Percentiles rank a stretch among this genome's conserved stretches.
Conservation (phyloP, 2,113 vertebrate species). For the Channa argus region DNA sequence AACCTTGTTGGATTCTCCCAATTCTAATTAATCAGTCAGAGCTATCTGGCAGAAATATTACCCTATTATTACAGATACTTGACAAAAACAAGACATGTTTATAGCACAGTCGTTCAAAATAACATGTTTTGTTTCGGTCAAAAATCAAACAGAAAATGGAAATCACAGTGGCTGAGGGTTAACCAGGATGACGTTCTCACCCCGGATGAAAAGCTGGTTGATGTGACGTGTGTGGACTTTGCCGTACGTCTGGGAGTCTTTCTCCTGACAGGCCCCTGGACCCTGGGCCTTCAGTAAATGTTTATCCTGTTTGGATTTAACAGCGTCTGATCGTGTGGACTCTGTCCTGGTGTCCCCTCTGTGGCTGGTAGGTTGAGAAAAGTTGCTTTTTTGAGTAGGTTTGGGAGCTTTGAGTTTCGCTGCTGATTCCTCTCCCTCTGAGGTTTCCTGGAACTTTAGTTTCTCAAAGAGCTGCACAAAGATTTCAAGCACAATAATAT, state of each 20-base stretch:
- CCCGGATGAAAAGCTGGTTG: conserved; percentile 96
- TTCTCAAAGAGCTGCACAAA: conserved; percentile 91
- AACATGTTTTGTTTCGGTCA: background rate
- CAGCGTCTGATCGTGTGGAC: conserved; percentile 1
- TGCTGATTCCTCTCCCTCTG: conserved; percentile 19
- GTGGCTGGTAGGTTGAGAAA: conserved; percentile 27
- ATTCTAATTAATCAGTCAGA: conserved; percentile 23
- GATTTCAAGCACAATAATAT: background rate
- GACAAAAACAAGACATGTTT: background rate
- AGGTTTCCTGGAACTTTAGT: conserved; percentile 87
- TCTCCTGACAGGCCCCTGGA: conserved; percentile 49
- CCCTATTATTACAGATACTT: background rate
- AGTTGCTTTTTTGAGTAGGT: background rate
- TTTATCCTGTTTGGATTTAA: conserved; percentile 3
- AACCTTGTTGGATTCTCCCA: conserved; percentile 27
- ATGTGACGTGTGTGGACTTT: conserved; percentile 92
- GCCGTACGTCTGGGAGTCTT: conserved; percentile 81
- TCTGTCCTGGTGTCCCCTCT: conserved; percentile 29
- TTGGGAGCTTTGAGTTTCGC: background rate
- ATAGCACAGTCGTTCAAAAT: background rate
- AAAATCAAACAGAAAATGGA: background rate
- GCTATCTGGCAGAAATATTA: background rate
- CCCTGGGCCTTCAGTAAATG: background rate
- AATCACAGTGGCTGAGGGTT: conserved; percentile 82
- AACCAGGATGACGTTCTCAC: conserved; percentile 94